Percentiles rank a stretch among this genome's conserved stretches.
phyloP scores from a whole-genome alignment of 1,140 invertebrate genomes.

The Temnothorax nylanderi region DNA sequence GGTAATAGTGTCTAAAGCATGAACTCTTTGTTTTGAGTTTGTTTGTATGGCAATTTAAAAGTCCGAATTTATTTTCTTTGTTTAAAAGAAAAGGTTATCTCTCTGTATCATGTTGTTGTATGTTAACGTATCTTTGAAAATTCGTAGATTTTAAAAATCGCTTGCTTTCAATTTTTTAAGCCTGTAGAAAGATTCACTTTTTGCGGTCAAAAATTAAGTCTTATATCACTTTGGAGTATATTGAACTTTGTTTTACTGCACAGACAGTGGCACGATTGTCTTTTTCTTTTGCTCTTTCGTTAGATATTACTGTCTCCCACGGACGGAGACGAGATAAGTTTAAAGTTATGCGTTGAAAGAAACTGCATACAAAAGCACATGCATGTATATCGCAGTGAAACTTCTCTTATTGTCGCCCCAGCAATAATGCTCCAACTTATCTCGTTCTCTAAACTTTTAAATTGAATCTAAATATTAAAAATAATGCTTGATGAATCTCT shows the following conservation, averaged over 20 bases:
- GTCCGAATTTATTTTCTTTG: neutral
- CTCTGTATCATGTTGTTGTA: neutral
- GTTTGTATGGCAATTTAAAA: neutral
- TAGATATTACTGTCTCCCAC: conserved; percentile 28
- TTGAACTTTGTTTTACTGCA: neutral
- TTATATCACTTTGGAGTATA: neutral
- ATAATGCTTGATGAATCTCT: neutral
- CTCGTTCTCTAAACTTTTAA: neutral
- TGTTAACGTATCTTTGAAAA: neutral
- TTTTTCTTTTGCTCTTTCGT: conserved; percentile 11
- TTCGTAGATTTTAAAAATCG: neutral
- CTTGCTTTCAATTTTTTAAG: neutral
- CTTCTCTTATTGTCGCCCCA: neutral
- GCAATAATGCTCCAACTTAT: neutral
- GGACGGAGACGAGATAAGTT: conserved; percentile 4
- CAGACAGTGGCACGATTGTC: neutral
- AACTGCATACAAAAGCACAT: neutral
- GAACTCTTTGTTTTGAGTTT: neutral
- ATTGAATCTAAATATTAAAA: conserved; percentile 13
- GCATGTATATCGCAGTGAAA: neutral
- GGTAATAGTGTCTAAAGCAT: neutral
- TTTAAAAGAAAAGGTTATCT: neutral
- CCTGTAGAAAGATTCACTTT: neutral
- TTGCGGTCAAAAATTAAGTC: neutral
- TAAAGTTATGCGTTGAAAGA: neutral